These are phyloP conservation scores for Chloropsis hardwickii DNA, from an alignment of 2,113 vertebrate genomes.

Conservation along the genomic window DNA sequence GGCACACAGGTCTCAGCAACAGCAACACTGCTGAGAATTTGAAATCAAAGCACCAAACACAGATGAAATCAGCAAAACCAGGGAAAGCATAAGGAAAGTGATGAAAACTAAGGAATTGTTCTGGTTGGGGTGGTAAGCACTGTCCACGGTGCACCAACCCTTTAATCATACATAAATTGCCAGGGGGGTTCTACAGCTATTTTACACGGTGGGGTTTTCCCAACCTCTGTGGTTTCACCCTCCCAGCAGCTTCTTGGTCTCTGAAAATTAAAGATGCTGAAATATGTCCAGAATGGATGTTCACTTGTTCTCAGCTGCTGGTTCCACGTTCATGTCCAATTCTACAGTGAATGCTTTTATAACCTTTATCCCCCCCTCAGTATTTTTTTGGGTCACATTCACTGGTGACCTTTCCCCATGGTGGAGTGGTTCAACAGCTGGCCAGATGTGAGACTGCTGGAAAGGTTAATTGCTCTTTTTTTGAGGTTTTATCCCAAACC, in stretches of 20 bases:
- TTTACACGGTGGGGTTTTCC: not conserved
- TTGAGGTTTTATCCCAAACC: not conserved
- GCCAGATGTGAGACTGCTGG: not conserved
- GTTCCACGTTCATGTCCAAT: not conserved
- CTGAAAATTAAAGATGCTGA: not conserved
- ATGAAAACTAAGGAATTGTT: not conserved
- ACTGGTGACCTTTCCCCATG: not conserved
- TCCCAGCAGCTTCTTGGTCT: not conserved
- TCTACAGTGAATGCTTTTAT: not conserved
- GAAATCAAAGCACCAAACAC: not conserved
- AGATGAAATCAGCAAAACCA: not conserved
- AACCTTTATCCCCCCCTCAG: not conserved
- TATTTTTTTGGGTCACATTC: not conserved
- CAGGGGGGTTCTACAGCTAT: not conserved
- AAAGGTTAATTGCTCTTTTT: not conserved
- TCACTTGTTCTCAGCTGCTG: not conserved
- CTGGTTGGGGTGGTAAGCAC: not conserved
- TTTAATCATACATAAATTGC: not conserved
- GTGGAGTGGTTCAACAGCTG: not conserved
- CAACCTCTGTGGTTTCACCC: not conserved
- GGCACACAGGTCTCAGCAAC: not conserved
- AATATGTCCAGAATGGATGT: not conserved
- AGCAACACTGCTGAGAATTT: not conserved
- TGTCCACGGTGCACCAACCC: not conserved
- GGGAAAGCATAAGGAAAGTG: not conserved